phyloP scores from a whole-genome alignment of 1,140 invertebrate genomes.

The Zaprionus ghesquierei region DNA sequence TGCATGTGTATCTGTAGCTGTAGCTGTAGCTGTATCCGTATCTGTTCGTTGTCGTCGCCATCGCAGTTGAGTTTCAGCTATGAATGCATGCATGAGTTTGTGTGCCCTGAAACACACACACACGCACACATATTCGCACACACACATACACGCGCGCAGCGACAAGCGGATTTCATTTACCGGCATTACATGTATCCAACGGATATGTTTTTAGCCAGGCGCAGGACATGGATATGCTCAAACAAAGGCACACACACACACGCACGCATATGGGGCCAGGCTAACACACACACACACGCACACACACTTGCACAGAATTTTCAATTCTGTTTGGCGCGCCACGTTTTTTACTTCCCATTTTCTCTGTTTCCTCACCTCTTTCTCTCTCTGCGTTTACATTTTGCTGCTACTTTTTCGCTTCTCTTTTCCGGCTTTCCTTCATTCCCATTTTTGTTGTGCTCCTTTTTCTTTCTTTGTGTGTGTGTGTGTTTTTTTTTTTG shows the following conservation, averaged over 20 bases:
- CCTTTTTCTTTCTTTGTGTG: too few relatives aligned
- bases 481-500: too few relatives aligned
- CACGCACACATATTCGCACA: constrained; percentile 10
- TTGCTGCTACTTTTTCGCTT: neutral
- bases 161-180: constrained; percentile 80
- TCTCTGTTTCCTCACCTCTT: neutral
- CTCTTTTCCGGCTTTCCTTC: neutral
- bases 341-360: constrained; percentile 36
- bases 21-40: constrained; percentile 31
- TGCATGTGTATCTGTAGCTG: constrained; percentile 14
- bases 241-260: constrained; percentile 41
- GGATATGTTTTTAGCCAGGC: constrained; percentile 76
- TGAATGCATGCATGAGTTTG: constrained; percentile 53
- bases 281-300: constrained; percentile 23
- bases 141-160: constrained; percentile 35
- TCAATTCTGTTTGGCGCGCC: constrained; percentile 78
- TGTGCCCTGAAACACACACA: constrained; percentile 5
- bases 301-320: constrained; percentile 53
- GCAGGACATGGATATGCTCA: constrained; percentile 72
- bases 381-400: constrained; percentile 17
- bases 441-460: neutral
- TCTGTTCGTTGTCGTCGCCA: constrained; percentile 68
- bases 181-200: constrained; percentile 79
- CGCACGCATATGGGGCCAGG: constrained; percentile 21
- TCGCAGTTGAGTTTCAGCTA: constrained; percentile 74